Evolutionary conservation across 2,113 vertebrate species (phyloP).

Genomic region (Limnothrissa miodon): DNA sequence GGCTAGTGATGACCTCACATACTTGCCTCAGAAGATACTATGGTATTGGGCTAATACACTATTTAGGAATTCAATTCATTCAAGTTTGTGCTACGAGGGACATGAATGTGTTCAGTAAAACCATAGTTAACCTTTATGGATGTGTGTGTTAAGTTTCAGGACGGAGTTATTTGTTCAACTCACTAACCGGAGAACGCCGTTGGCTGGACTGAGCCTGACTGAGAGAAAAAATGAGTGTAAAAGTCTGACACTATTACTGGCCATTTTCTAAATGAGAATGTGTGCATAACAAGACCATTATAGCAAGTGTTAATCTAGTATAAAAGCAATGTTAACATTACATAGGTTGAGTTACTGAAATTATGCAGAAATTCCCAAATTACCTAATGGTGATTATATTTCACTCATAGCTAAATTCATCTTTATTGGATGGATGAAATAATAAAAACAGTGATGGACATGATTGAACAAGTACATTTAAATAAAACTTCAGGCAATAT

Average conservation of each 20-base stretch:
- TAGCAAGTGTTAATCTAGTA: not conserved
- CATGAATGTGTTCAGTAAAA: not conserved
- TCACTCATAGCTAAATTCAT: not conserved
- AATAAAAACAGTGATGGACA: not conserved
- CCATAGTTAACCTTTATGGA: not conserved
- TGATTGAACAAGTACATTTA: not conserved
- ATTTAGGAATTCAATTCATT: not conserved
- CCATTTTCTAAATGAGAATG: not conserved
- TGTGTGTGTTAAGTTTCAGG: conserved; percentile 35
- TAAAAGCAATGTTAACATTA: not conserved
- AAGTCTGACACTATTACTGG: not conserved
- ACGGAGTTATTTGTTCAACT: conserved; percentile 39
- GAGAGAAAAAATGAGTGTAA: not conserved
- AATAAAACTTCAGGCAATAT: not conserved
- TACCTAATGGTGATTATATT: not conserved
- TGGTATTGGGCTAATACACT: not conserved
- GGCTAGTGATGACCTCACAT: not conserved
- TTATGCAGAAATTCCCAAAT: not conserved
- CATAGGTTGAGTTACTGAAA: not conserved
- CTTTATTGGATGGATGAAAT: not conserved
- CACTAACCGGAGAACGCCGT: not conserved
- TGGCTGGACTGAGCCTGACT: conserved; percentile 11
- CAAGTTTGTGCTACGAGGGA: not conserved
- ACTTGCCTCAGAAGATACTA: not conserved
- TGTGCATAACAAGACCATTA: not conserved